phyloP scores from a whole-genome alignment of 2,113 vertebrate species.

The Corythornis madagascariensis region DNA sequence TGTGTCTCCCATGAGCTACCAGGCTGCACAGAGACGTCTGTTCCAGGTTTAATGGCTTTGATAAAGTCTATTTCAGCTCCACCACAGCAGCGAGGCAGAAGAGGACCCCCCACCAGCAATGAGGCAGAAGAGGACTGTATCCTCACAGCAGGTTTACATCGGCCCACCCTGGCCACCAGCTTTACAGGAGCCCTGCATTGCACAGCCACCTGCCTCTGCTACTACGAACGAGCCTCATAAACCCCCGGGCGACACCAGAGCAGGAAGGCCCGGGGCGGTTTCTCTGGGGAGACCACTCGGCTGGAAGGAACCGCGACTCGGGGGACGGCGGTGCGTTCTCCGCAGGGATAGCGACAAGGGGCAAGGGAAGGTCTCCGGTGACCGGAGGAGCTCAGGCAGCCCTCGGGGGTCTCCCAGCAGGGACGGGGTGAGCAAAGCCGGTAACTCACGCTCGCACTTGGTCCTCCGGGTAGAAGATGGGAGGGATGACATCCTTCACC shows the following conservation, averaged over 20 bases:
- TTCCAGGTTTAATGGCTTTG: accelerated
- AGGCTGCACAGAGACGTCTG: accelerated
- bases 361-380: accelerated
- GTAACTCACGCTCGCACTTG: conserved; percentile 87
- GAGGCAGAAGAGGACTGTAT: accelerated
- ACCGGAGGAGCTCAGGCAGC: not conserved
- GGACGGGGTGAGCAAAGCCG: too few relatives aligned
- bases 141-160: accelerated
- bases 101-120: accelerated
- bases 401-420: not conserved
- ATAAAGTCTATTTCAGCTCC: accelerated
- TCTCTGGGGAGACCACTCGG: accelerated
- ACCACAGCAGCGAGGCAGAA: accelerated
- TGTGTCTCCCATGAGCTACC: accelerated
- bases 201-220: not conserved
- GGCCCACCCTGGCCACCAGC: not conserved
- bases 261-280: accelerated
- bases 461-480: conserved; percentile 89
- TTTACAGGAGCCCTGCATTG: not conserved
- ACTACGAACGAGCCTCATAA: accelerated
- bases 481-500: conserved; percentile 59
- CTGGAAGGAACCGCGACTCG: accelerated
- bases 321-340: accelerated
- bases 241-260: accelerated
- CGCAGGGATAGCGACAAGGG: accelerated